These are phyloP conservation scores for Lacerta agilis DNA, from an alignment of 2,797 vertebrate species.

Conservation along the genomic window DNA sequence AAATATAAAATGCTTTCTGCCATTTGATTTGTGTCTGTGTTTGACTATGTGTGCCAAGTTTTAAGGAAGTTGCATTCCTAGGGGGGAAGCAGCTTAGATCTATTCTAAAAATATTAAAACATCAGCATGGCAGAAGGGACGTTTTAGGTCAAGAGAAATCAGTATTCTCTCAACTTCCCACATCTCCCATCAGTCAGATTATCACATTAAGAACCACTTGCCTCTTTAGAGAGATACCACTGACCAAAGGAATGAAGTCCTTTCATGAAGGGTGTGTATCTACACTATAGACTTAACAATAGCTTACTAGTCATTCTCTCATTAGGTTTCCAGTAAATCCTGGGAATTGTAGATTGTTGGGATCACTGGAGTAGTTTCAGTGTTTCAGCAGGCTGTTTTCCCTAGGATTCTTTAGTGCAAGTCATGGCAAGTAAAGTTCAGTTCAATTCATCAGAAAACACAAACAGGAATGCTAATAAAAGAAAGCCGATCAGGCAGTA, in stretches of 20 bases:
- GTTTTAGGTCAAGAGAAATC: not conserved
- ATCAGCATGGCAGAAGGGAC: constrained; percentile 1
- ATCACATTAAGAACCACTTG: not conserved
- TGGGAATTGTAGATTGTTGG: not conserved
- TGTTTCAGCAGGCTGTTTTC: no score
- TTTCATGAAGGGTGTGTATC: constrained; percentile 9
- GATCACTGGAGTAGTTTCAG: no score
- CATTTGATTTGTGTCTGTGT: constrained; percentile 56
- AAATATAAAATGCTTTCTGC: constrained; percentile 44
- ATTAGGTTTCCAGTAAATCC: not conserved
- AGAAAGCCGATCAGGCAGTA: not conserved
- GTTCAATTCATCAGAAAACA: not conserved
- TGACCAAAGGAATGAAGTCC: not conserved
- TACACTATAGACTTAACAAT: not conserved
- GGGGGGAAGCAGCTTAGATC: constrained; percentile 19
- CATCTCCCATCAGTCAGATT: not conserved
- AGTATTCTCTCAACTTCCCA: not conserved
- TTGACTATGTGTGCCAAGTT: constrained; percentile 45
- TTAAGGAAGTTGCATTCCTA: constrained; percentile 20
- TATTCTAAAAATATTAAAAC: constrained; percentile 23
- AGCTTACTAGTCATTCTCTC: not conserved
- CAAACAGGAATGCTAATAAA: not conserved
- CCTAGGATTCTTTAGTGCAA: not conserved
- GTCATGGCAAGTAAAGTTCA: not conserved
- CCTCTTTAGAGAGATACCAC: not conserved